A percentile compares a stretch with the other conserved stretches of the same genome.
Evolutionary conservation across 2,113 vertebrate genomes (phyloP).

Genomic region (Potamarius usumacintae): DNA sequence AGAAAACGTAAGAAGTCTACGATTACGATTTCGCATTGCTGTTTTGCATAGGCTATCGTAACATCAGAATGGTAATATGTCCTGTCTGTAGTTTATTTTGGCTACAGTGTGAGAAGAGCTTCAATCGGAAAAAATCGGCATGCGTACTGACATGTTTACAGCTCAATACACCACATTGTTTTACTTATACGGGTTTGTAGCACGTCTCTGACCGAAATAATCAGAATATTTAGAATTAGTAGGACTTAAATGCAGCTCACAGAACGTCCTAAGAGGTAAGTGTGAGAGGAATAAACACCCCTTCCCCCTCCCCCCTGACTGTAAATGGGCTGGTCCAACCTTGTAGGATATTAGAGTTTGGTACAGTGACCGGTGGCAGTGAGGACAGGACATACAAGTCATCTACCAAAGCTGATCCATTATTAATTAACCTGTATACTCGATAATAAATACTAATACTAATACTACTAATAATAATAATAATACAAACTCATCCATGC

Average conservation of each 20-base stretch:
- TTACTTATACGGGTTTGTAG: background rate
- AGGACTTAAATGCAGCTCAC: background rate
- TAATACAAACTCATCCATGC: too few species aligned
- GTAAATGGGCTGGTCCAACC: constrained; percentile 73
- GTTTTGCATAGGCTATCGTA: background rate
- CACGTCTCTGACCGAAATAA: background rate
- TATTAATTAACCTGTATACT: constrained; percentile 82
- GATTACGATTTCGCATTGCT: background rate
- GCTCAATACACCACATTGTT: background rate
- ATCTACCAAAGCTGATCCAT: constrained; percentile 78
- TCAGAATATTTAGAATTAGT: background rate
- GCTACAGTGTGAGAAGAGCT: background rate
- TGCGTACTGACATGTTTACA: background rate
- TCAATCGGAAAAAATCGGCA: background rate
- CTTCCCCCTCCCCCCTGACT: too few species aligned
- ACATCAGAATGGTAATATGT: background rate
- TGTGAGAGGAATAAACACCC: too few species aligned
- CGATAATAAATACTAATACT: constrained; percentile 63
- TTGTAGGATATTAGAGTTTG: constrained; percentile 73
- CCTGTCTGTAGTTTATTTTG: background rate
- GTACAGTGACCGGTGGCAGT: constrained; percentile 78
- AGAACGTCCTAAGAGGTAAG: background rate
- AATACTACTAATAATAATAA: too few species aligned
- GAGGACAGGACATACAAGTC: constrained; percentile 62
- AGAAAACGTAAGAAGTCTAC: background rate